A percentile compares a stretch with the other conserved stretches of the same genome.
phyloP scores from a whole-genome alignment of 2,888 invertebrate genomes.

The Oscheius onirici region DNA sequence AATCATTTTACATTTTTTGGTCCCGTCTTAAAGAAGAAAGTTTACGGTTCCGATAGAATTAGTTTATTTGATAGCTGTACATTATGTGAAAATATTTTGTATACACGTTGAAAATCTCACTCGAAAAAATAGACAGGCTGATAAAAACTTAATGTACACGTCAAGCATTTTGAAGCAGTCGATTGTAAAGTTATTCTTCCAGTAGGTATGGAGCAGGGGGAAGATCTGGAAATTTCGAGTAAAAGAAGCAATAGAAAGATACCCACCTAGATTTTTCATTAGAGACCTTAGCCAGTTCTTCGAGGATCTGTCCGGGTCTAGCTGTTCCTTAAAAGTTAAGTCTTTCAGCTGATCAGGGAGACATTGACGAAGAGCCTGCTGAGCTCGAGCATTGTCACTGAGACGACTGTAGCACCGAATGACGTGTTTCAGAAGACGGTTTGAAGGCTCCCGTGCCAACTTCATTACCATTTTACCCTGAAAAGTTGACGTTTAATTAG shows the following conservation, averaged over 20 bases:
- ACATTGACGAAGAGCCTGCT: slow-evolving; percentile 94
- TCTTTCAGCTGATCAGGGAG: slow-evolving; percentile 96
- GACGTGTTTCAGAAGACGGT: slow-evolving; percentile 94
- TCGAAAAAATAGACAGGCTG: too few relatives aligned
- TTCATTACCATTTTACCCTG: slow-evolving; percentile 98
- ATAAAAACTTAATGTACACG: too few relatives aligned
- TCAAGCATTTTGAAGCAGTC: too few relatives aligned
- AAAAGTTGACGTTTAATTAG: too few relatives aligned
- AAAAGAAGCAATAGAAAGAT: background rate
- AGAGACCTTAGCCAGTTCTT: slow-evolving; percentile 94
- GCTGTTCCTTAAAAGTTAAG: slow-evolving; percentile 83
- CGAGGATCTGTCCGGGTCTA: slow-evolving; percentile 91
- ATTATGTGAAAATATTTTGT: too few relatives aligned
- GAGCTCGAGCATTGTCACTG: slow-evolving; percentile 94
- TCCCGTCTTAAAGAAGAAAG: too few relatives aligned
- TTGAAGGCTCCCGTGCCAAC: slow-evolving; percentile 94
- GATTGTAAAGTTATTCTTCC: background rate
- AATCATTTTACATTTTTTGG: too few relatives aligned
- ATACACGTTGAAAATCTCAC: too few relatives aligned
- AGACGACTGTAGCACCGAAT: slow-evolving; percentile 94
- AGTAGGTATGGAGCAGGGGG: background rate
- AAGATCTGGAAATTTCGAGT: background rate
- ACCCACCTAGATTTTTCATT: slow-evolving; percentile 82
- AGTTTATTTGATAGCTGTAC: too few relatives aligned
- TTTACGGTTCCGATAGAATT: too few relatives aligned